phyloP scores from a whole-genome alignment of 2,113 vertebrate genomes.

The Hippocampus comes region DNA sequence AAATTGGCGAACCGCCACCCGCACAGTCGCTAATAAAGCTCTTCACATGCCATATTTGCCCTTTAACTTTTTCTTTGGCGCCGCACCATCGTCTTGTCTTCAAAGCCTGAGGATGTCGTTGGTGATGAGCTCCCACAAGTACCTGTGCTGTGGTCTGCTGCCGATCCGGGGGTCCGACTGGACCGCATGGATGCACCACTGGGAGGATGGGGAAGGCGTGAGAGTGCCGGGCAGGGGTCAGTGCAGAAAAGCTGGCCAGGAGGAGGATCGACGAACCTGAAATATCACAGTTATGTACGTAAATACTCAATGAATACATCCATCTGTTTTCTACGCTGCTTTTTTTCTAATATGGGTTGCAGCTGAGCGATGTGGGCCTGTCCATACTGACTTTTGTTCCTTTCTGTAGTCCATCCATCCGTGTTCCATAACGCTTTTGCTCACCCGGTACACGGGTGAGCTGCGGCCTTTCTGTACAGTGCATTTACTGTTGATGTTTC shows the following conservation, averaged over 20 bases:
- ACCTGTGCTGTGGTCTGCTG: slow-evolving; percentile 43
- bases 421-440: too few relatives aligned
- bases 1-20: slow-evolving; percentile 36
- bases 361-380: too few relatives aligned
- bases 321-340: background rate
- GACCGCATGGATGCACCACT: slow-evolving; percentile 38
- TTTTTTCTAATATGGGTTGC: background rate
- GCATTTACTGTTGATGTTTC: too few relatives aligned
- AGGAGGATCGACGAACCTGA: slow-evolving; percentile 80
- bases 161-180: slow-evolving; percentile 18
- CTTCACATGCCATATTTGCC: slow-evolving; percentile 22
- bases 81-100: background rate
- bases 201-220: slow-evolving; percentile 59
- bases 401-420: too few relatives aligned
- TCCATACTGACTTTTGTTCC: too few relatives aligned
- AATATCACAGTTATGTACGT: slow-evolving; percentile 43
- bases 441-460: too few relatives aligned
- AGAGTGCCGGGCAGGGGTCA: slow-evolving; percentile 57
- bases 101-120: background rate
- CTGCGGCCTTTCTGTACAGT: too few relatives aligned
- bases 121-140: slow-evolving; percentile 1
- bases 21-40: slow-evolving; percentile 34
- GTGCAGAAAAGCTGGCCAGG: slow-evolving; percentile 75
- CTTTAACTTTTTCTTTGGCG: background rate
- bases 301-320: slow-evolving; percentile 15